Evolutionary conservation across 2,113 vertebrate species (phyloP), one percentile per base, ranked within the genome.

Genomic region (Ramphastos sulfuratus): DNA sequence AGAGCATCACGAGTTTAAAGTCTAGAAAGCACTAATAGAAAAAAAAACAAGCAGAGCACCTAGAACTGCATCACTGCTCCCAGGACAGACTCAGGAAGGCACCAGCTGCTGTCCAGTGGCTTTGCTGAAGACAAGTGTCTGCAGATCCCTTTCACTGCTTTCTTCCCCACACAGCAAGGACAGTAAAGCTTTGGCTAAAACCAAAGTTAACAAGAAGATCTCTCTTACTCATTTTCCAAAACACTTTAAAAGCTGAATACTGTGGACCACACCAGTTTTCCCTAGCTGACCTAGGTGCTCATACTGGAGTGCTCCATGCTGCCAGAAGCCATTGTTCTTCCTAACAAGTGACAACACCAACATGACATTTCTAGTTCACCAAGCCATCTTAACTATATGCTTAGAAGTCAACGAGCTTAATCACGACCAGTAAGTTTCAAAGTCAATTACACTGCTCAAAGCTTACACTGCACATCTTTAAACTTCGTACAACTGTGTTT

Each of bases 371-470:
- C 42, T 61, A 61, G 21, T 48, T 37, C 23, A 52, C 19, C 54
- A 70, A 59, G 24, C 20, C 50, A 63, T 10, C 46, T n/a, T 28
- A 82, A 52, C 3, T 0, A 31, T 21, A 67, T 0, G 0, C 20
- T 65, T 12, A 65, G 10, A 75, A 69, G 25, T 48, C 66, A 58
- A 50, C 0, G 54, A 13, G 35, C 35, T 48, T 58, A 14, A 42
- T 12, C 12, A 70, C 16, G 13, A 83, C 4, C 35, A 74, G 54
- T 15, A 83, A 23, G 71, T 39, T 54, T 24, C 24, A 14, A 85
- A 83, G 44, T 24, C 48, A 82, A 8, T 15, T 63, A 6, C 2
- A 55, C 20, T 37, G 21, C 42, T 74, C 25, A 30, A 76, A 55
- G 18, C 44, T 73, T 33, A 44, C 25, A 17, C 1, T n/a, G 31